Percentiles rank a stretch among this genome's conserved stretches.
phyloP scores from a whole-genome alignment of 1,140 invertebrate genomes.

The Aphis gossypii region DNA sequence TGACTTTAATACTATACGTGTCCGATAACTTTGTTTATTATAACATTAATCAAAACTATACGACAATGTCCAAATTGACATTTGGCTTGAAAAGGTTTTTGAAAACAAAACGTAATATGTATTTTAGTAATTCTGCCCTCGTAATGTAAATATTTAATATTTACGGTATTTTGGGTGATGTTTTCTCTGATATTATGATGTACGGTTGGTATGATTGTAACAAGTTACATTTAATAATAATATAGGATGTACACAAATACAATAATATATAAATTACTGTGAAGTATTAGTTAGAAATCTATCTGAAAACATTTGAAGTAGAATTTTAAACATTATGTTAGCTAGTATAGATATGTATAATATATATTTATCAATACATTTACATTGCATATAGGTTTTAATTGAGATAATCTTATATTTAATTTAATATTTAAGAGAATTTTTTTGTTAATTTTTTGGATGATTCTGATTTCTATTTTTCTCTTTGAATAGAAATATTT shows the following conservation, averaged over 20 bases:
- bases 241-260: too few species aligned
- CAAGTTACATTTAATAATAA: not conserved
- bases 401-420: not conserved
- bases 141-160: not conserved
- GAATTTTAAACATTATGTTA: not conserved
- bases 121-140: not conserved
- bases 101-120: not conserved
- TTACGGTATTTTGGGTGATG: not conserved
- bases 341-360: not conserved
- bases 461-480: not conserved
- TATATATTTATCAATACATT: not conserved
- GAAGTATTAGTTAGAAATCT: not conserved
- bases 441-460: not conserved
- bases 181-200: not conserved
- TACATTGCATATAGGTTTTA: not conserved
- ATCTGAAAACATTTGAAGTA: not conserved
- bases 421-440: not conserved
- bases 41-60: constrained; percentile 15
- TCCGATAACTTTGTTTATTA: not conserved
- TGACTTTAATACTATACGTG: not conserved
- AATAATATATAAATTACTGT: not conserved
- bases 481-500: not conserved
- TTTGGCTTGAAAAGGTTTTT: not conserved
- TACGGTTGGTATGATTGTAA: not conserved
- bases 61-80: not conserved